phyloP scores from a whole-genome alignment of 2,797 vertebrate species.

The Chloroceryle inda region DNA sequence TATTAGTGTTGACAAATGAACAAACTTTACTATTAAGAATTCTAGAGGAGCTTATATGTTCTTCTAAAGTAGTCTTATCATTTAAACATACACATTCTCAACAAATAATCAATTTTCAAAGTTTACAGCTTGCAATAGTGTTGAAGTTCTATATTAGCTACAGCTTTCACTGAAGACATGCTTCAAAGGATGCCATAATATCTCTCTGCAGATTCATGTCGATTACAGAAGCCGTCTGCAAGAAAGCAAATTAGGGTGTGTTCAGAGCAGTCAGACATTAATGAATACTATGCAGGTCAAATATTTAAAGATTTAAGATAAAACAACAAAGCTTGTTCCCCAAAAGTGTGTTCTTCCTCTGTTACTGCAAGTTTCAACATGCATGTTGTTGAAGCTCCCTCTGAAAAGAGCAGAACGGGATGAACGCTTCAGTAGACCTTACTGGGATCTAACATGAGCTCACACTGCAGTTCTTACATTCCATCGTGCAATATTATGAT shows the following conservation, averaged over 20 bases:
- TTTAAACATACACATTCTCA: background rate
- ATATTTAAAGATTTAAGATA: background rate
- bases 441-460: background rate
- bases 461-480: background rate
- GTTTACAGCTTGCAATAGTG: background rate
- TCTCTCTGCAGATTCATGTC: conserved; percentile 92
- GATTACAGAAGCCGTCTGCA: conserved; percentile 87
- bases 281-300: background rate
- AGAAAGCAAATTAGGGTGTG: conserved; percentile 3
- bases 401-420: background rate
- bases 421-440: background rate
- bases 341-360: background rate
- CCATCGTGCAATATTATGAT: background rate
- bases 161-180: conserved; percentile 83
- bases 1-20: background rate
- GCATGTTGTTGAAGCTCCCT: background rate
- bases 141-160: background rate
- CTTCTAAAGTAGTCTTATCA: conserved; percentile 5
- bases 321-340: background rate
- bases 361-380: background rate
- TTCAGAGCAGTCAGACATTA: background rate
- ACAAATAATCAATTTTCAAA: background rate
- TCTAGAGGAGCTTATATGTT: background rate
- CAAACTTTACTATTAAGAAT: background rate
- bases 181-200: conserved; percentile 93